Evolutionary conservation across 2,888 invertebrate genomes (phyloP), one percentile per base, ranked within the genome.

Genomic region (Trachelus tabidus): DNA sequence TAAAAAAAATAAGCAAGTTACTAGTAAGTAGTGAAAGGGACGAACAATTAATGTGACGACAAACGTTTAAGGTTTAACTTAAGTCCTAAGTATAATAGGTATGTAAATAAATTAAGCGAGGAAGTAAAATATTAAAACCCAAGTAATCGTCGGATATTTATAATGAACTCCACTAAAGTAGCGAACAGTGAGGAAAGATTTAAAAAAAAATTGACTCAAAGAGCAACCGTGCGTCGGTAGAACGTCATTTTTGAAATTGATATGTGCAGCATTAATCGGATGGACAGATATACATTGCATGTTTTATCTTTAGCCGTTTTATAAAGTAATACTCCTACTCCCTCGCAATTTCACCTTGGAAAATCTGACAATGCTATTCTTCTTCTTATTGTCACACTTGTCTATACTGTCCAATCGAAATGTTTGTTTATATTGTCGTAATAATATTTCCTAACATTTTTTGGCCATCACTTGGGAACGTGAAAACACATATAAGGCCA

Each of bases 131-230:
- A 89, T 86, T 86, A 88, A 86, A 87, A 87, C 86, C 87, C 88
- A 88, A 89, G 85, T 90, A 90, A 90, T 88, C 87, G 88, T 89
- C 89, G 88, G 89, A 89, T 90, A 90, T 89, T 88, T 88, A 88
- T 89, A 79, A 80, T 83, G 86, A 88, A 56, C 83, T 88, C 85
- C 86, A 86, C 83, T 85, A 80, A 83, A 83, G 84, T 87, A 88
- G 84, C 23, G 84, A 85, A 81, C 82, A 83, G 85, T 83, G 84
- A 85, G 81, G 76, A 79, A 80, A 75, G 34, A 35, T 30, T 35
- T 30, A 35, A 74, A 40, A 31, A 69, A 69, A 30, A 34, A 34
- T 71, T 71, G 71, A 33, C 71, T 34, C 56, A 56, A 23, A 56
- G 56, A 23, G 9, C 76, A 78, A 77, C 69, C 74, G 73, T 79